Percentiles rank a stretch among this genome's conserved stretches.
Conservation (phyloP, 2,888 invertebrate species). For the Cylindroiulus punctatus region DNA sequence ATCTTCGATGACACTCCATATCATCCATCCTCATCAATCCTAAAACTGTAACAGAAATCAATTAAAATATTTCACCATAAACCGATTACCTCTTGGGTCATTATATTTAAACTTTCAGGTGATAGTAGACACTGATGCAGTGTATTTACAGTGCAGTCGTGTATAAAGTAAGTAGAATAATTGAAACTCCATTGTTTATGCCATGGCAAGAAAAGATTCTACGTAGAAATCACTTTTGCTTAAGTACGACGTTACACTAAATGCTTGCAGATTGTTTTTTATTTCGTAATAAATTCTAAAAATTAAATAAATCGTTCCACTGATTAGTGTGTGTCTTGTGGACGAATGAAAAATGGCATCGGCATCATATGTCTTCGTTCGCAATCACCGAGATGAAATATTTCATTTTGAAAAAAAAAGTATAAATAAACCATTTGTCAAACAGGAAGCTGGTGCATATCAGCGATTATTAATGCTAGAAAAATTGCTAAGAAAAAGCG, state of each 20-base stretch:
- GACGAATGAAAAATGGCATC: conserved; percentile 10
- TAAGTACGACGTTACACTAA: not conserved
- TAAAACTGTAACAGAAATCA: too few relatives aligned
- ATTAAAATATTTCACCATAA: too few relatives aligned
- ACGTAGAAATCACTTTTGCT: too few relatives aligned
- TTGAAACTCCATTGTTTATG: too few relatives aligned
- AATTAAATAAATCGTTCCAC: not conserved
- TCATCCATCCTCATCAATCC: too few relatives aligned
- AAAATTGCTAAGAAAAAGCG: conserved; percentile 12
- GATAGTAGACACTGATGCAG: too few relatives aligned
- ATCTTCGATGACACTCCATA: too few relatives aligned
- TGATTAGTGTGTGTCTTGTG: not conserved
- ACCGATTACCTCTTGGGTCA: too few relatives aligned
- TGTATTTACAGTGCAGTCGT: too few relatives aligned
- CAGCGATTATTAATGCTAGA: conserved; percentile 19
- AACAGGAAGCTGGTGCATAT: conserved; percentile 24
- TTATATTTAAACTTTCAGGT: too few relatives aligned
- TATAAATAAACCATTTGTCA: conserved; percentile 26
- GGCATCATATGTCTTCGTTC: not conserved
- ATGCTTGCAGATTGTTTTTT: not conserved
- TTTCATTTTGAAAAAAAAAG: conserved; percentile 14
- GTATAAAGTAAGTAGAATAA: too few relatives aligned
- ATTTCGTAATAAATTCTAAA: not conserved
- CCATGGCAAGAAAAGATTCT: too few relatives aligned
- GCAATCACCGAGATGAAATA: not conserved